Percentiles rank a stretch among this genome's conserved stretches.
These are phyloP conservation scores for Drosophila kohkoa DNA, from an alignment of 1,140 invertebrate genomes.

Conservation along the genomic window DNA sequence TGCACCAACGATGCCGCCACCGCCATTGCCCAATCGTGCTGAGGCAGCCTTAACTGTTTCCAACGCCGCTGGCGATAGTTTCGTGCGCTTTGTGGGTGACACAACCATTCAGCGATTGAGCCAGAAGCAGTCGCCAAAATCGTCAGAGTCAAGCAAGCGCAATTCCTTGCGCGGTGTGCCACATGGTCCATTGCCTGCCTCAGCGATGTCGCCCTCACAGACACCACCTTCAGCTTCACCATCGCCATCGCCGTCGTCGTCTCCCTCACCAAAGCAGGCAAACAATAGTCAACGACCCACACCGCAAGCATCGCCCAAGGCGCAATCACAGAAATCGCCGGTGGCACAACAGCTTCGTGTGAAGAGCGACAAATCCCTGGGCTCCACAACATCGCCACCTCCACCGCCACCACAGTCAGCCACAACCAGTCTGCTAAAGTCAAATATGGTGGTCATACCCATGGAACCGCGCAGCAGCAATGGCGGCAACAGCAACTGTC, in stretches of 20 bases:
- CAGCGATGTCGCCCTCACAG: constrained; percentile 19
- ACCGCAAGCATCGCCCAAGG: constrained; percentile 12
- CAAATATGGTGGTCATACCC: constrained; percentile 83
- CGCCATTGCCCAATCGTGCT: constrained; percentile 24
- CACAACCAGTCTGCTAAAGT: constrained; percentile 61
- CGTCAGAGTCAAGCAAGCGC: constrained; percentile 39
- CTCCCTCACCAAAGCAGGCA: constrained; percentile 33
- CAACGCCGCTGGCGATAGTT: constrained; percentile 11
- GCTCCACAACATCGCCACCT: constrained; percentile 19
- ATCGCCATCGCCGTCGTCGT: background rate
- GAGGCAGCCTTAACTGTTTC: background rate
- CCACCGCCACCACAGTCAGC: constrained; percentile 5
- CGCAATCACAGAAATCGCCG: constrained; percentile 16
- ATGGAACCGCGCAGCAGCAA: constrained; percentile 43
- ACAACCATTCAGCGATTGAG: constrained; percentile 74
- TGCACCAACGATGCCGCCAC: constrained; percentile 44
- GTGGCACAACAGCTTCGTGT: constrained; percentile 35
- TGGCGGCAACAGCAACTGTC: constrained; percentile 7
- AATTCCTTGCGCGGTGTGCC: constrained; percentile 37
- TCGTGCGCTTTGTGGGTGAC: constrained; percentile 73
- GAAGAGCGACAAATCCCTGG: constrained; percentile 45
- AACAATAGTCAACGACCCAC: constrained; percentile 1
- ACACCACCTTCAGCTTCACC: constrained; percentile 31
- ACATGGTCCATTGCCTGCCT: constrained; percentile 55
- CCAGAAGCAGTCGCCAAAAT: constrained; percentile 51